Base-by-base conservation (phyloP, 2,113 vertebrate genomes). In the Pipa parva region DNA sequence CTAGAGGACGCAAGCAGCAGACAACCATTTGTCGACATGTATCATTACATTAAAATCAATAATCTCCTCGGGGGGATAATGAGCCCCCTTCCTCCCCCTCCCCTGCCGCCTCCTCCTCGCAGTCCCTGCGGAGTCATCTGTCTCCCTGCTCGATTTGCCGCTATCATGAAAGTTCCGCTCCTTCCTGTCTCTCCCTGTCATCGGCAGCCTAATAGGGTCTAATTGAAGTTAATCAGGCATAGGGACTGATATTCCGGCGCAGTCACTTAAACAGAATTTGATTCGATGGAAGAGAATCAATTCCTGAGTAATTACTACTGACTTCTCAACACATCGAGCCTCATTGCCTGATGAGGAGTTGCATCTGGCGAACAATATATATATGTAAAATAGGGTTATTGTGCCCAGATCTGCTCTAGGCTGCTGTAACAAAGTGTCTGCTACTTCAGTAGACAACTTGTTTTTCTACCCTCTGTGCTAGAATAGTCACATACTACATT, bases 151-250 rank as follows among this genome's bases (percentile, higher is more conserved):
- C 5, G 63, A 57, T 10, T 42, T 72, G 48, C 36, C 24, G 25
- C 10, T 10, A 21, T 36, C 77, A 73, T 72, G 74, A 60, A 58
- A 1, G 0, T 73, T 46, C 18, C 13, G 58, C 3, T 49, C 59
- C 75, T 50, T 56, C 72, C 28, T 0, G 68, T 73, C 67, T 63
- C 4, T 13, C 56, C 73, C 63, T 61, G 72, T 74, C 66, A 42
- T 8, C 0, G 59, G 72, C 63, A 76, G 73, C 25, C 77, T 85
- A 78, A 86, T 82, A 80, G 88, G 81, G 79, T 72, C 58, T 86
- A 83, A 88, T 77, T 82, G 77, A 78, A 86, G 80, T 76, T 86
- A 84, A 86, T 83, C 83, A 78, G 75, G 73, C 72, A 25, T 74
- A 71, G 75, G 64, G 75, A n/a, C 39, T 17, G 79, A 74, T 68